Evolutionary conservation across 2,888 invertebrate species (phyloP).

Genomic region (Hirtodrosophila alboralis): DNA sequence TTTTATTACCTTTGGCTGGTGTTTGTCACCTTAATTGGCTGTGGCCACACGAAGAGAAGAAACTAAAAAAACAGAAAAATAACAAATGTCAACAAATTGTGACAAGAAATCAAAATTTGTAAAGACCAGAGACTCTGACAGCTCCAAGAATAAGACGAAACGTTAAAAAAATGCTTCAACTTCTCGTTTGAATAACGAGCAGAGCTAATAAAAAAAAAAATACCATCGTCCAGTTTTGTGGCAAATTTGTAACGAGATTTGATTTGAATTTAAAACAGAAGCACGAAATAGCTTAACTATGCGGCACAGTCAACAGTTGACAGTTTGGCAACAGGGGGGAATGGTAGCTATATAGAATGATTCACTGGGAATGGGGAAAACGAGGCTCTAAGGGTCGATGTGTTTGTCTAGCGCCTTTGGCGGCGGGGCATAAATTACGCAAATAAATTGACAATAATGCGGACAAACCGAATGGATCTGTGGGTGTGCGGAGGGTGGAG

Average conservation of each 20-base stretch:
- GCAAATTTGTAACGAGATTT: conserved; percentile 72
- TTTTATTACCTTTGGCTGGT: conserved; percentile 39
- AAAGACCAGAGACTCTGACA: conserved; percentile 57
- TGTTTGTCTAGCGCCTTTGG: conserved; percentile 55
- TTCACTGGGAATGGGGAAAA: not conserved
- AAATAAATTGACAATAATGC: conserved; percentile 77
- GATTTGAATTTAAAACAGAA: conserved; percentile 81
- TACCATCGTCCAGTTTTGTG: conserved; percentile 38
- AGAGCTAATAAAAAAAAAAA: conserved; percentile 46
- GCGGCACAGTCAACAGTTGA: conserved; percentile 61
- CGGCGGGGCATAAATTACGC: conserved; percentile 77
- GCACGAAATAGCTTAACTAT: conserved; percentile 66
- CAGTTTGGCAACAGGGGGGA: conserved; percentile 15
- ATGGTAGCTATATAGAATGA: no score
- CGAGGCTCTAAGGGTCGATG: conserved; percentile 7
- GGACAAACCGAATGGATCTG: conserved; percentile 49
- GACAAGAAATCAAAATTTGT: conserved; percentile 78
- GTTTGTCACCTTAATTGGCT: conserved; percentile 68
- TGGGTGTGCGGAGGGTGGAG: conserved; percentile 11
- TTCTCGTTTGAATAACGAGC: conserved; percentile 41
- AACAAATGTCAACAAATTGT: conserved; percentile 78
- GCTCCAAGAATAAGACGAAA: conserved; percentile 24
- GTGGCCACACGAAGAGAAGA: conserved; percentile 48
- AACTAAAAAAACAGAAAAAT: conserved; percentile 37
- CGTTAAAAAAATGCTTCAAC: conserved; percentile 2